A percentile compares a stretch with the other conserved stretches of the same genome.
These are phyloP conservation scores for Manacus vitellinus DNA, from an alignment of 2,113 vertebrate genomes.

Conservation along the genomic window DNA sequence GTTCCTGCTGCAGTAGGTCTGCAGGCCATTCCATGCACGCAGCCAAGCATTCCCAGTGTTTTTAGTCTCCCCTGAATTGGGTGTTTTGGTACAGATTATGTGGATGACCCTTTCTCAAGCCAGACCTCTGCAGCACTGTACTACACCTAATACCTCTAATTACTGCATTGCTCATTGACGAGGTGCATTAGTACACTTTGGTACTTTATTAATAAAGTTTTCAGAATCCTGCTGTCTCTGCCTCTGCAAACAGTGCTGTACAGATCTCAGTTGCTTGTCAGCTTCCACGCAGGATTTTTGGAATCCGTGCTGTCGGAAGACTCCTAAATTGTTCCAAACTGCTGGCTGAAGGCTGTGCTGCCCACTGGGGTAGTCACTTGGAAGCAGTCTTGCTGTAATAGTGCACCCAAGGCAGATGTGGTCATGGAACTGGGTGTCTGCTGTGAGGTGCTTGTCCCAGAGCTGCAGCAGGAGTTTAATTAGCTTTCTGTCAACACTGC, in stretches of 20 bases:
- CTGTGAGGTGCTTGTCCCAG: neutral
- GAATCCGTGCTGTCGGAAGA: fast-evolving
- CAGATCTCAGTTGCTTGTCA: neutral
- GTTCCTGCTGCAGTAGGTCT: neutral
- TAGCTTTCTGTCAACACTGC: neutral
- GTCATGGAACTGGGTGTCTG: neutral
- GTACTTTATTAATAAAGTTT: neutral
- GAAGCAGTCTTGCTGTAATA: neutral
- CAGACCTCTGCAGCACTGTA: neutral
- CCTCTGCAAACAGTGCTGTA: neutral
- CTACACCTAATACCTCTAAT: neutral
- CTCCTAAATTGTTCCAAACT: neutral
- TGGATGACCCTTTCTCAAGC: neutral
- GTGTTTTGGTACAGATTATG: neutral
- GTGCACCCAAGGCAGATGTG: neutral
- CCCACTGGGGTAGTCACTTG: neutral
- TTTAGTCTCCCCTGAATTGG: neutral
- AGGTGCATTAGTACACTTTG: neutral
- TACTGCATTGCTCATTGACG: neutral
- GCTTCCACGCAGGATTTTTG: neutral
- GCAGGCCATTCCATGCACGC: neutral
- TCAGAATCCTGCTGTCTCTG: neutral
- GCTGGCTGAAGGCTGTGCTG: neutral
- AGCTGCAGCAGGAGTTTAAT: neutral
- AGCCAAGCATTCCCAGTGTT: neutral